Percentiles rank a stretch among this genome's conserved stretches.
Evolutionary conservation across 2,797 vertebrate species (phyloP).

Genomic region (Miichthys miiuy): DNA sequence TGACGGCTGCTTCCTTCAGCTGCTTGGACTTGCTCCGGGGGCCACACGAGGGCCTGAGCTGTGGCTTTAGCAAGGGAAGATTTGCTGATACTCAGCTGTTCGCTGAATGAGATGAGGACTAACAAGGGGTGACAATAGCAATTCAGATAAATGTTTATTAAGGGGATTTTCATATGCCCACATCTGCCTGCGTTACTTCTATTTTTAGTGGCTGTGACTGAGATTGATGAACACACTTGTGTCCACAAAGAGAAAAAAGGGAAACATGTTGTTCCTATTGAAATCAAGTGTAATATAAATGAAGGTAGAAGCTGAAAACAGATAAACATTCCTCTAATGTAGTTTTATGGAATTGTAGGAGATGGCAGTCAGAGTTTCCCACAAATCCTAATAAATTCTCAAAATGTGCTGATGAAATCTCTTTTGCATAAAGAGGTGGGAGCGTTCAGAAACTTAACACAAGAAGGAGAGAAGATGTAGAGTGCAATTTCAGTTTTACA

Average conservation of each 20-base stretch:
- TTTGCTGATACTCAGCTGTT: slow-evolving; percentile 64
- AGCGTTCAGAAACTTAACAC: slow-evolving; percentile 54
- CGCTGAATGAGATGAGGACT: slow-evolving; percentile 60
- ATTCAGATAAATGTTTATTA: slow-evolving; percentile 62
- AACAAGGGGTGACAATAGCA: slow-evolving; percentile 71
- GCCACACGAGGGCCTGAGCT: slow-evolving; percentile 40
- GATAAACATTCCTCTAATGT: slow-evolving; percentile 56
- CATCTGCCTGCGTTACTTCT: slow-evolving; percentile 23
- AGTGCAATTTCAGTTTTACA: slow-evolving; percentile 55
- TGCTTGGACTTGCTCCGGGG: slow-evolving; percentile 63
- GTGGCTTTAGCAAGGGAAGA: slow-evolving; percentile 54
- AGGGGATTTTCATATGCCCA: slow-evolving; percentile 27
- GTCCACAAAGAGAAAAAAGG: slow-evolving; percentile 36
- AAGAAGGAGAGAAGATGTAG: slow-evolving; percentile 52
- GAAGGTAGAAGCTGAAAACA: slow-evolving; percentile 47
- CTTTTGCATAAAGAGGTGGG: slow-evolving; percentile 63
- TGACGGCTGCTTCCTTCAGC: slow-evolving; percentile 71
- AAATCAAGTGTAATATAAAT: slow-evolving; percentile 43
- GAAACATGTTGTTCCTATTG: slow-evolving; percentile 14
- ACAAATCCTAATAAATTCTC: slow-evolving; percentile 71
- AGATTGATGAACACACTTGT: slow-evolving; percentile 40
- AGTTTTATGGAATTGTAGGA: slow-evolving; percentile 56
- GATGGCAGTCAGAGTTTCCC: slow-evolving; percentile 51
- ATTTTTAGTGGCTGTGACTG: slow-evolving; percentile 32
- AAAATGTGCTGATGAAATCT: slow-evolving; percentile 74